A percentile compares a stretch with the other conserved stretches of the same genome.
Evolutionary conservation across 2,888 invertebrate species (phyloP).

Genomic region (Mesoligia furuncula): DNA sequence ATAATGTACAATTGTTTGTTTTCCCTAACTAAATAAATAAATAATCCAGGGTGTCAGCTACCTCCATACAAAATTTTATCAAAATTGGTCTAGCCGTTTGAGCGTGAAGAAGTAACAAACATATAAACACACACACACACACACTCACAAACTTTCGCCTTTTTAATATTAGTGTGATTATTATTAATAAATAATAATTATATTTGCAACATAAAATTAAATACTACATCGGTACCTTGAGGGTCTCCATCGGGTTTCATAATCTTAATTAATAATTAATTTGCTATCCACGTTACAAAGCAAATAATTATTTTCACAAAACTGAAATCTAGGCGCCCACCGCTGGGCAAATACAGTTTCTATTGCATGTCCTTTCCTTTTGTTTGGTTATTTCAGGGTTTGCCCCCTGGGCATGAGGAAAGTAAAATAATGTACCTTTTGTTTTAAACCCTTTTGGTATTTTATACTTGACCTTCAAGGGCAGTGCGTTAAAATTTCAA

Average conservation of each 20-base stretch:
- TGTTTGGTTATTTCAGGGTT: slow-evolving; percentile 18
- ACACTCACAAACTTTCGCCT: no score
- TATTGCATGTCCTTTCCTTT: slow-evolving; percentile 13
- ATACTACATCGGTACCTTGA: background rate
- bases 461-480: slow-evolving; percentile 8
- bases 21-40: no score
- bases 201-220: slow-evolving; percentile 2
- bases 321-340: background rate
- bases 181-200: no score
- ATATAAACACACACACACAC: no score
- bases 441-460: slow-evolving; percentile 33
- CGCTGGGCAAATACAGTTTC: slow-evolving; percentile 2
- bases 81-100: no score
- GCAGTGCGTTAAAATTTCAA: background rate
- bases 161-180: no score
- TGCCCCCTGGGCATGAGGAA: background rate
- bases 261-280: background rate
- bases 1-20: no score
- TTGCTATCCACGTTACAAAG: slow-evolving; percentile 2
- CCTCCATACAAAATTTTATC: no score
- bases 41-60: no score
- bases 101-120: no score
- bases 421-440: slow-evolving; percentile 31
- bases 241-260: background rate
- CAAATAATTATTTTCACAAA: slow-evolving; percentile 30